Conservation (phyloP, 2,888 invertebrate species). For the Drosophila silvestris region DNA sequence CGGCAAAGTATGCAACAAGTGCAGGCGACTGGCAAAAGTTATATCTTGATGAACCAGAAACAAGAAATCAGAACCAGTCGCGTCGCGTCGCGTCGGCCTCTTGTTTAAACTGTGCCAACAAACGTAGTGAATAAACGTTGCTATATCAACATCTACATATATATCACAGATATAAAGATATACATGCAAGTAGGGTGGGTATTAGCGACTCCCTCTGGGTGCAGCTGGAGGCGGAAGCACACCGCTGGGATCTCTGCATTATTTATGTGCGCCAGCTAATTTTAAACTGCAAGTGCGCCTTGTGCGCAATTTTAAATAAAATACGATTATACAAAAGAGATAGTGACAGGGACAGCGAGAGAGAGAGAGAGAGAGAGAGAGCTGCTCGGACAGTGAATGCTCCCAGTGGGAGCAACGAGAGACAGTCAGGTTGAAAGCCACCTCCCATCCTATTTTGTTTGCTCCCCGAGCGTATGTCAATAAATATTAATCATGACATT, state of each 20-base stretch:
- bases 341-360: neutral
- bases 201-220: neutral
- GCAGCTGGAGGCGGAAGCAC: slow-evolving; percentile 55
- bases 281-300: slow-evolving; percentile 46
- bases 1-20: slow-evolving; percentile 61
- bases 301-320: slow-evolving; percentile 47
- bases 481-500: slow-evolving; percentile 83
- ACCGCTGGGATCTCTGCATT: slow-evolving; percentile 63
- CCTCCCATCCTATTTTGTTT: neutral
- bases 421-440: slow-evolving; percentile 12
- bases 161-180: neutral
- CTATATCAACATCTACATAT: slow-evolving; percentile 9
- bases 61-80: slow-evolving; percentile 2
- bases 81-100: slow-evolving; percentile 31
- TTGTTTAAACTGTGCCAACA: slow-evolving; percentile 43
- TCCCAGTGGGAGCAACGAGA: slow-evolving; percentile 3
- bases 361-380: neutral
- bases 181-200: neutral
- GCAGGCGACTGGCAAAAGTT: slow-evolving; percentile 42
- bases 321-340: slow-evolving; percentile 27
- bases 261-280: slow-evolving; percentile 63
- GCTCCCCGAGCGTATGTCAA: slow-evolving; percentile 48
- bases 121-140: slow-evolving; percentile 22
- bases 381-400: slow-evolving; percentile 3
- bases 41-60: slow-evolving; percentile 66